Evolutionary conservation across 2,888 invertebrate genomes (phyloP), one percentile per base, ranked within the genome.

Genomic region (Allacma fusca): DNA sequence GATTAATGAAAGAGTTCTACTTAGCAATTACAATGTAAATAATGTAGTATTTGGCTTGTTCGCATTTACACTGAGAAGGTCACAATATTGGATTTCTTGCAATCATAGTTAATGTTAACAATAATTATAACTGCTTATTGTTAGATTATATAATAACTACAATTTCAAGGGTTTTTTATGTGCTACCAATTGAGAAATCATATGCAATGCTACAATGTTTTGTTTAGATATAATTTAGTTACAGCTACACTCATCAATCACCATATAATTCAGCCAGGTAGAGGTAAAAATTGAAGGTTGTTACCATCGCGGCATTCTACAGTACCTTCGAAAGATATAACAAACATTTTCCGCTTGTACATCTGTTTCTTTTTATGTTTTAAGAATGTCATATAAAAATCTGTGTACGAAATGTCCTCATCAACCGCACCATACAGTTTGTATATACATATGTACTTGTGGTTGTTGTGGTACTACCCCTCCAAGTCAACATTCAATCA

Each of bases 361-460:
- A 40, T 50, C 34, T 34, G 50, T 50, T 50, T 50, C 50, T n/a
- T 50, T 19, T 19, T 19, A 50, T 50, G 50, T 50, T 50, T 50
- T n/a, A n/a, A 9, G 9, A 50, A 50, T 50, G 50, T 5, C 16
- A 50, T 50, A 50, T 50, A 50, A 50, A 50, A 50, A 50, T 50
- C 50, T 50, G 50, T 50, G 50, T 50, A 50, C 16, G 50, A 50
- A 50, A 50, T 50, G 50, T 50, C 19, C 50, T 50, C 50, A 50
- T 16, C 50, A 50, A 50, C 50, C 4, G n/a, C 9, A 50, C 50
- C 16, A 50, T 16, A 50, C 16, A 50, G 2, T 12, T 50, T 9
- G 16, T 50, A 50, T 16, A 50, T 50, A 16, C 2, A 50, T 16
- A 12, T 34, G 34, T 9, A 9, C 9, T 4, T 34, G 34, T 34